Percentiles rank a stretch among this genome's conserved stretches.
phyloP scores from a whole-genome alignment of 2,797 vertebrate genomes.

The Enteromius paludinosus region DNA sequence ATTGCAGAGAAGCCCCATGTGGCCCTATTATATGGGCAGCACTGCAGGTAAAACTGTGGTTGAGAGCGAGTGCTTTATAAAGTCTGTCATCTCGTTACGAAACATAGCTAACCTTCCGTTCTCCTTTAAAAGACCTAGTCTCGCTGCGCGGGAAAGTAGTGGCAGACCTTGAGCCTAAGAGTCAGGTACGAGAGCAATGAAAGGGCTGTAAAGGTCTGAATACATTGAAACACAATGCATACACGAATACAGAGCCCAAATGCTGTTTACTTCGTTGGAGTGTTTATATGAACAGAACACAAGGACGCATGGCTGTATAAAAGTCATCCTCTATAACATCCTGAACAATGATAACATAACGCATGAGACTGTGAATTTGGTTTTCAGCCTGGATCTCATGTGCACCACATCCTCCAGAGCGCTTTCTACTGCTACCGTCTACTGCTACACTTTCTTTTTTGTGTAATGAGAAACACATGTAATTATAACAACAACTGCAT shows the following conservation, averaged over 20 bases:
- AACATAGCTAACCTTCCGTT: constrained; percentile 86
- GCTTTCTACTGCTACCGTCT: background rate
- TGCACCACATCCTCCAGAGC: background rate
- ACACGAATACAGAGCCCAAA: background rate
- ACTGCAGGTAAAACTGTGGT: constrained; percentile 85
- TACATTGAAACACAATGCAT: background rate
- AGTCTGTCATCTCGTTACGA: constrained; percentile 89
- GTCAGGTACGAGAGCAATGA: background rate
- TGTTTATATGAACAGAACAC: constrained; percentile 16
- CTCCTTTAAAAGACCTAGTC: constrained; percentile 77
- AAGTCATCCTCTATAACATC: background rate
- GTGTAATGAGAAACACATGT: background rate
- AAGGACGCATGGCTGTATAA: background rate
- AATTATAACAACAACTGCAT: background rate
- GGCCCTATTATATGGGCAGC: constrained; percentile 91
- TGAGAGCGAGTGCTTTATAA: constrained; percentile 85
- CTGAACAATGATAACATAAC: constrained; percentile 19
- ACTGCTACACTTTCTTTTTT: background rate
- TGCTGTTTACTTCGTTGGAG: background rate
- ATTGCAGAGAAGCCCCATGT: constrained; percentile 81
- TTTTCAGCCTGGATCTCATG: constrained; percentile 1
- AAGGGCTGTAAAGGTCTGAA: constrained; percentile 4
- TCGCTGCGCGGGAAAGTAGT: constrained; percentile 46
- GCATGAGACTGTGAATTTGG: background rate
- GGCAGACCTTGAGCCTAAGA: constrained; percentile 24